Percentiles rank a stretch among this genome's conserved stretches.
These are phyloP conservation scores for Tauraco erythrolophus DNA, from an alignment of 2,113 vertebrate genomes.

Conservation along the genomic window DNA sequence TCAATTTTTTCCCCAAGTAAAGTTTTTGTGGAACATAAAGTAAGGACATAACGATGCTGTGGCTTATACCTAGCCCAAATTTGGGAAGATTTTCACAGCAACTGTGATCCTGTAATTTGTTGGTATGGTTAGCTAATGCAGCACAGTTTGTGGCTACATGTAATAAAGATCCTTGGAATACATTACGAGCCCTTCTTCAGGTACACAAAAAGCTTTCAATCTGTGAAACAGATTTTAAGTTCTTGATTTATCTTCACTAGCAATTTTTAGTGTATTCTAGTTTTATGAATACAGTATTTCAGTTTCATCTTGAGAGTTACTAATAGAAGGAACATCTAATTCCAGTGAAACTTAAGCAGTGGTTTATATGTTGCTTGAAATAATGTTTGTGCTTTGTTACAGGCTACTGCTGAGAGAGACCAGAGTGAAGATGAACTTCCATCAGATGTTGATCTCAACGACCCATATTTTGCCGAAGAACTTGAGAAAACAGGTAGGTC, in stretches of 20 bases:
- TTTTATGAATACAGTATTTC: neutral
- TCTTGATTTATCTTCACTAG: neutral
- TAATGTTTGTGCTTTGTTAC: neutral
- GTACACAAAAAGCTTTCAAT: neutral
- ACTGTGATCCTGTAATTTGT: neutral
- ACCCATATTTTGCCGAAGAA: slow-evolving; percentile 92
- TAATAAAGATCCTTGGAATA: neutral
- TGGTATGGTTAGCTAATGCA: neutral
- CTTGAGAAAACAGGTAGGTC: slow-evolving; percentile 79
- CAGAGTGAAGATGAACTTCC: slow-evolving; percentile 87
- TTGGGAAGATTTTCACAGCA: no score
- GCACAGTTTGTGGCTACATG: neutral
- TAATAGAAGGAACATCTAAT: neutral
- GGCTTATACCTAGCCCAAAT: no score
- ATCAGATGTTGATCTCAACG: slow-evolving; percentile 87
- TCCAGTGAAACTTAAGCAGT: neutral
- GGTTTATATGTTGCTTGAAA: neutral
- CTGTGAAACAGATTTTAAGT: neutral
- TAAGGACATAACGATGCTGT: neutral
- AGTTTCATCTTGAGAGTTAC: neutral
- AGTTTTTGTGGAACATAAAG: neutral
- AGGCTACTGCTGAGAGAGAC: slow-evolving; percentile 72
- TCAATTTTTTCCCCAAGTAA: neutral
- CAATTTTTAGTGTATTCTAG: neutral
- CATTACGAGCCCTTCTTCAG: neutral